Conservation (phyloP, 2,888 invertebrate species). For the Drosophila silvestris region DNA sequence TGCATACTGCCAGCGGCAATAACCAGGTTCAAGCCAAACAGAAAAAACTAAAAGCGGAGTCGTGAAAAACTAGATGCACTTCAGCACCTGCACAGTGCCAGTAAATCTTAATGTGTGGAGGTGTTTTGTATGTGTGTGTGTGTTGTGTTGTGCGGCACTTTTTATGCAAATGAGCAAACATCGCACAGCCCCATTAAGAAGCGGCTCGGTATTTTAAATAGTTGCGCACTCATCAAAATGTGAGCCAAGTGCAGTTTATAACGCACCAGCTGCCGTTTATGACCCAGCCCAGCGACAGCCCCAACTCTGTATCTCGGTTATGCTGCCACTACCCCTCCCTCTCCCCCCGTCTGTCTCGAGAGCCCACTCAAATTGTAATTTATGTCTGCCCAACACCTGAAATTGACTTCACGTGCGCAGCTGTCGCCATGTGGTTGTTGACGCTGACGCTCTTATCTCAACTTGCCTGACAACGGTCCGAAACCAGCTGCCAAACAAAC, state of each 20-base stretch:
- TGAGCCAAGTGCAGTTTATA: slow-evolving; percentile 63
- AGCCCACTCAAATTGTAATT: slow-evolving; percentile 72
- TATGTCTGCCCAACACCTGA: slow-evolving; percentile 70
- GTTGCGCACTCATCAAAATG: slow-evolving; percentile 57
- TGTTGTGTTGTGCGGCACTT: slow-evolving; percentile 4
- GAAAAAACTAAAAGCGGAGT: background rate
- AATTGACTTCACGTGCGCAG: slow-evolving; percentile 73
- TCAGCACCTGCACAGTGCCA: slow-evolving; percentile 1
- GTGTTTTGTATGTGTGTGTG: background rate
- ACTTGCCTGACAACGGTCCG: slow-evolving; percentile 42
- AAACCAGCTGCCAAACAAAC: slow-evolving; percentile 69
- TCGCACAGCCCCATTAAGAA: slow-evolving; percentile 14
- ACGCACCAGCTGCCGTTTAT: slow-evolving; percentile 61
- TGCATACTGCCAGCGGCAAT: slow-evolving; percentile 67
- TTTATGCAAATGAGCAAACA: slow-evolving; percentile 49
- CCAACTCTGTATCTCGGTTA: background rate
- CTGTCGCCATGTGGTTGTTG: background rate
- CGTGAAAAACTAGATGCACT: slow-evolving; percentile 4
- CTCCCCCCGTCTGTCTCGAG: slow-evolving; percentile 26
- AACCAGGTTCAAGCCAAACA: slow-evolving; percentile 19
- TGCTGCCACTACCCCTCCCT: background rate
- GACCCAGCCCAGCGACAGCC: slow-evolving; percentile 2
- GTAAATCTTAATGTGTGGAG: background rate
- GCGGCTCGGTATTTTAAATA: slow-evolving; percentile 55
- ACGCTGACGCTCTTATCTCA: slow-evolving; percentile 43